Base-by-base conservation (phyloP, 2,888 invertebrate genomes). In the Phasia obesa region DNA sequence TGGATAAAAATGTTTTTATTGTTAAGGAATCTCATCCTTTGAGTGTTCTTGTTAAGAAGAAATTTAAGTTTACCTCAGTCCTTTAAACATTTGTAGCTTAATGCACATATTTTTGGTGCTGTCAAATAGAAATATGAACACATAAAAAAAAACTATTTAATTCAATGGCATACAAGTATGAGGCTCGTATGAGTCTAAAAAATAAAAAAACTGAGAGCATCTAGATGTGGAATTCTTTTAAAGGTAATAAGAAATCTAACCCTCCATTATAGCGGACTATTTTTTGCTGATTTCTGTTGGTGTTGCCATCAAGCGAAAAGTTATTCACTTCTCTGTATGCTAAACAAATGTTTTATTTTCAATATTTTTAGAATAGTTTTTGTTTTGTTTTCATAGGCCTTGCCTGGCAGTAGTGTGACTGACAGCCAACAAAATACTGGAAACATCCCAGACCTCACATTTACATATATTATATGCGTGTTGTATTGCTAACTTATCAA, bases 341-440 rank as follows among this genome's bases (percentile, higher is more conserved):
- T 60, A 67, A 73, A 35, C 44, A 60, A 73, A 73, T 51, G 73
- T 67, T 79, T 60, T 69, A 60, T 76, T 64, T 65, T n/a, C n/a
- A n/a, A n/a, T 62, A 42, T 69, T 35, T 35, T 35, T 11, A 35
- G 35, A 35, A 35, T 65, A 53, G 35, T 13, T 42, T 42, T 42
- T 42, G 5, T 42, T 42, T 42, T 42, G 42, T 38, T 38, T 38
- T 2, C 2, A 9, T 13, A 9, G 13, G 13, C 5, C 15, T 5
- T 42, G 42, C n/a, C n/a, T 31, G 64, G 42, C 49, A 31, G 5
- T 11, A 79, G 51, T 73, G 73, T 73, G 35, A 59, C 11, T 35
- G 11, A 35, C 35, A 35, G 35, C 19, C n/a, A n/a, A n/a, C n/a
- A n/a, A n/a, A n/a, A n/a, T n/a, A n/a, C n/a, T n/a, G n/a, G n/a